Evolutionary conservation across 2,797 vertebrate species (phyloP), one percentile per base, ranked within the genome.

Genomic region (Schizopygopsis pylzovi): DNA sequence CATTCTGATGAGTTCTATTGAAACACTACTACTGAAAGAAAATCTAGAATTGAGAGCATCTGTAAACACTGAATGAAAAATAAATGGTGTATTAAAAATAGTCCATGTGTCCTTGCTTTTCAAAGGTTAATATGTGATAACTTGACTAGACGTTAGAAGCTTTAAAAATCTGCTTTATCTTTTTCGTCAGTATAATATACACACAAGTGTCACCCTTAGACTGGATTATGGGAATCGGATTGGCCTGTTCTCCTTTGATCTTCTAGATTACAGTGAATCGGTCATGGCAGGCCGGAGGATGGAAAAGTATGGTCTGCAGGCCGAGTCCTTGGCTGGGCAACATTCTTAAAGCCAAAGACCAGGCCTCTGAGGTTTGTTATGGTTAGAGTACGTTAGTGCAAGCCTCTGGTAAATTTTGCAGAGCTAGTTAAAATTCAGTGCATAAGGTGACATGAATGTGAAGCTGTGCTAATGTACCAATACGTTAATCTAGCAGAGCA

Each of bases 211-310:
- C 93, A 89, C 90, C 91, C 93, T 95, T 93, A 93, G 92, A 94
- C 91, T 81, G 93, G 95, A 95, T 95, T 95, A 95, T 85, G 90
- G 90, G 91, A 95, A 95, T 92, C 93, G 94, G 95, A 95, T 95
- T 94, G 93, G 85, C 61, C 90, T 91, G 91, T 90, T 90, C 65
- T 89, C 83, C 95, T 96, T 96, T 96, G 95, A 96, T 96, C 95
- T 93, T 91, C 79, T 92, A 95, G 95, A 96, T 96, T 96, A 95
- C 93, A 93, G 93, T 93, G 93, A 95, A 95, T 94, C 93, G 92
- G 93, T 92, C 82, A 68, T 65, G 88, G 92, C 92, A 90, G 87
- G 86, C n/a, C 13, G 33, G 90, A 90, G 91, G 92, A 93, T 91
- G 90, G 83, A 93, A 93, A 93, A 93, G 93, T 94, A 92, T 68